These are phyloP conservation scores for Gibbula magus DNA, from an alignment of 2,888 invertebrate species.

Conservation along the genomic window DNA sequence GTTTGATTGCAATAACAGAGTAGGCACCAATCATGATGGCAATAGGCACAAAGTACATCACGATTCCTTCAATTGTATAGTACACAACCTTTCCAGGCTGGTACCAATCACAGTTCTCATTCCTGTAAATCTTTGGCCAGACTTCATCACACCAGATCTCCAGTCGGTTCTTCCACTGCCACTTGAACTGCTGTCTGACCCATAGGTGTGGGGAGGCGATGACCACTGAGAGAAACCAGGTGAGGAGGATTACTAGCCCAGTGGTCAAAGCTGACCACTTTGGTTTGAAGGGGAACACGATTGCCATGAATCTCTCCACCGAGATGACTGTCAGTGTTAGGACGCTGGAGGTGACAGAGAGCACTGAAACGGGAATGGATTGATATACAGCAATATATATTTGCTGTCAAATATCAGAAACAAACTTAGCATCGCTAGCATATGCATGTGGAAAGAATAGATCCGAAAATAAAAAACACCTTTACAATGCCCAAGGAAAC, in stretches of 20 bases:
- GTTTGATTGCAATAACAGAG: constrained; percentile 53
- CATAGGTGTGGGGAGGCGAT: constrained; percentile 63
- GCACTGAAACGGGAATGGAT: constrained; percentile 46
- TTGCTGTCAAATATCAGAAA: background rate
- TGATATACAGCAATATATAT: background rate
- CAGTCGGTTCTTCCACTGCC: constrained; percentile 55
- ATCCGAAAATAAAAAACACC: too few species aligned
- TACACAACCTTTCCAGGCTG: constrained; percentile 50
- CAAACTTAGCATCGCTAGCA: background rate
- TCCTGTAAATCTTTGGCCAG: constrained; percentile 57
- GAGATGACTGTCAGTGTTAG: constrained; percentile 66
- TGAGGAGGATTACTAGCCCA: constrained; percentile 43
- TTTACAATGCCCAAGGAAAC: too few species aligned
- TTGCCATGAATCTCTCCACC: constrained; percentile 67
- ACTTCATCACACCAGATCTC: constrained; percentile 63
- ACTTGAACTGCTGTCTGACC: constrained; percentile 44
- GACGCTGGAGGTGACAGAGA: constrained; percentile 64
- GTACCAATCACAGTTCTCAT: constrained; percentile 32
- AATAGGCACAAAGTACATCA: constrained; percentile 68
- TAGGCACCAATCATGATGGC: constrained; percentile 64
- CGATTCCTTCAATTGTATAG: constrained; percentile 56
- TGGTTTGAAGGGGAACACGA: constrained; percentile 63
- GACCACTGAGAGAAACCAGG: constrained; percentile 54
- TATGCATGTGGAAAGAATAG: background rate
- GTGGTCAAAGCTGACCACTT: constrained; percentile 47